Base-by-base conservation (phyloP, 2,113 vertebrate species). In the Cynocephalus volans region DNA sequence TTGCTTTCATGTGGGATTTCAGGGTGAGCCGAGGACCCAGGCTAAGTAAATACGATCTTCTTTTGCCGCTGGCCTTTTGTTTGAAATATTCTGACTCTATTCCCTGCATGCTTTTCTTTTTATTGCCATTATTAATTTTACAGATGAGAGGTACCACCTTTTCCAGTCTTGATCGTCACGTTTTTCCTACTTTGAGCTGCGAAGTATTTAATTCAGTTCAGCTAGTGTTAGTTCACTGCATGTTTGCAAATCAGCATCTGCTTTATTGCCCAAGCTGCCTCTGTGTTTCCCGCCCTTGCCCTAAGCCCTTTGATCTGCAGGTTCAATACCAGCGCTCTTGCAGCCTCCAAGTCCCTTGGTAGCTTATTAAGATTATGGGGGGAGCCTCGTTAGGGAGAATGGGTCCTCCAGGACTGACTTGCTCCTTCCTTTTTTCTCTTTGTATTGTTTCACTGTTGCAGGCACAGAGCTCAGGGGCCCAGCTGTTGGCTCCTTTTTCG, bases 181-280 rank as follows among this genome's bases (percentile, higher is more conserved):
- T 11, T 36, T 85, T 94, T 75, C 69, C 84, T 72, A n/a, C 73
- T 95, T 91, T 12, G n/a, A 77, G 33, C 72, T 45, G 50, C 84
- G 94, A 95, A 52, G 36, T 36, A 19, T 58, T 95, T 64, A 83
- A 70, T 89, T 93, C 62, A 28, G 33, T 48, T 60, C 67, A n/a
- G 45, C 50, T 3, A 15, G 52, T 23, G 0, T 69, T 54, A 41
- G 41, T 41, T 41, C 41, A 41, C 3, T 41, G 41, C 41, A 52
- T 85, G 77, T 91, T 69, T 28, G 33, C 24, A 70, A 80, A 79
- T 89, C 31, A 8, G 56, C 77, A 26, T 75, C 69, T 60, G 73
- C 48, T 0, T 56, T 48, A 41, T 54, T 50, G 26, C 62, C 84
- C 54, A 90, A 18, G 45, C 52, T 33, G 33, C 8, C 1, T 67